A percentile compares a stretch with the other conserved stretches of the same genome.
These are phyloP conservation scores for Sphaeridia pumilis DNA, from an alignment of 2,888 invertebrate species.

Conservation along the genomic window DNA sequence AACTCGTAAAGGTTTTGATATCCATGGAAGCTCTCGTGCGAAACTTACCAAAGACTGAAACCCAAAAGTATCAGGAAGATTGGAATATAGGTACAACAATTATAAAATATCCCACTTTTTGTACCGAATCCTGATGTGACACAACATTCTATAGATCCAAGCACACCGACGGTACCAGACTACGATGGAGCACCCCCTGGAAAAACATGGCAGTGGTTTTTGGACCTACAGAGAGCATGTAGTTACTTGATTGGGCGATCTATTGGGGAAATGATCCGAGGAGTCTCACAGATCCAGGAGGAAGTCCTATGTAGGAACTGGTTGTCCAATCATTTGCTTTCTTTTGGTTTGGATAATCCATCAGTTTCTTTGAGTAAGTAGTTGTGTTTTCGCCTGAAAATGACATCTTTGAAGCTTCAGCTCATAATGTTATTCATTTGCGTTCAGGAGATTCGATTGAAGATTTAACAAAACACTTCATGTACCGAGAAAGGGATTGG, in stretches of 20 bases:
- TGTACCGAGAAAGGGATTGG: not conserved
- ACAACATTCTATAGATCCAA: conserved; percentile 41
- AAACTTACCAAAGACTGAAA: conserved; percentile 24
- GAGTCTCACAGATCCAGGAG: conserved; percentile 41
- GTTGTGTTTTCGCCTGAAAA: too few species aligned
- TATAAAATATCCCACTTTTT: too few species aligned
- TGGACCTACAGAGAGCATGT: conserved; percentile 50
- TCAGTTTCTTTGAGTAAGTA: not conserved
- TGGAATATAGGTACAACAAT: conserved; percentile 25
- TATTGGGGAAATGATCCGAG: conserved; percentile 48
- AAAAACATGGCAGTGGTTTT: conserved; percentile 47
- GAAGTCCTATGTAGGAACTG: conserved; percentile 43
- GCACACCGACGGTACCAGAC: conserved; percentile 45
- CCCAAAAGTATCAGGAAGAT: conserved; percentile 28
- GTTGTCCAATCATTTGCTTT: conserved; percentile 43
- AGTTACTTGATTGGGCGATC: conserved; percentile 48
- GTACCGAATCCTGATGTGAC: too few species aligned
- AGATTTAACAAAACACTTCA: not conserved
- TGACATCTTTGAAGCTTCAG: too few species aligned
- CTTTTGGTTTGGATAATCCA: conserved; percentile 38
- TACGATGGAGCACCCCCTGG: conserved; percentile 36
- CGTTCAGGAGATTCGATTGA: not conserved
- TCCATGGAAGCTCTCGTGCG: conserved; percentile 34
- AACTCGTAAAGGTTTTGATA: conserved; percentile 40
- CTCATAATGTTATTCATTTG: not conserved